Evolutionary conservation across 2,888 invertebrate species (phyloP), one percentile per base, ranked within the genome.

Genomic region (Miltochrista miniata): DNA sequence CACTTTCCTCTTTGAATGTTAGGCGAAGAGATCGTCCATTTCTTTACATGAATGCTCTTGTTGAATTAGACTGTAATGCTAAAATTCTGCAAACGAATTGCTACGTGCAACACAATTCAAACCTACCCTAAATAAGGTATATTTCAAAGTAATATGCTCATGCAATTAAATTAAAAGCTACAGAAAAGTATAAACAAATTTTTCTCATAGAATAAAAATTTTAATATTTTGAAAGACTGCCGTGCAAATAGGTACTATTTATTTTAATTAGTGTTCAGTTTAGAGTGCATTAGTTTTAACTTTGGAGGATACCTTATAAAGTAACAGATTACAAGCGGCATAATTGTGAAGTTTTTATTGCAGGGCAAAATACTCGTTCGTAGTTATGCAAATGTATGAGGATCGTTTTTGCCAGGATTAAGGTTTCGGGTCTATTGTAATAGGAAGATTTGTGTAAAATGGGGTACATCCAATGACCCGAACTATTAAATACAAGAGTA

Each of bases 361-460:
- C 54, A 54, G 48, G 43, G 54, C 48, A 48, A 59, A 68, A 64
- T 54, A 47, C 62, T 66, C 61, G 59, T 74, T 68, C 67, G 65
- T 73, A 72, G 74, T 77, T 77, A 77, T 77, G 76, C 74, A 77
- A 77, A 77, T 77, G 67, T 62, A 68, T 69, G 62, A 55, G 56
- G 61, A 72, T 74, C 72, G 77, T 77, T 74, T 77, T 77, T 77
- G 72, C 74, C 59, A 64, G 76, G 76, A 76, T 77, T 76, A 77
- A 66, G 75, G 70, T 65, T 70, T 66, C 61, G 76, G 76, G 76
- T 74, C 70, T 76, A 77, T 77, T 74, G 74, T 77, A 77, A 77
- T 76, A 74, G 72, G 70, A 70, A 77, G 77, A 76, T 77, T 76
- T 74, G 77, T 77, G 77, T 77, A 68, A 70, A 76, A 74, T 74